phyloP scores from a whole-genome alignment of 2,888 invertebrate species.

The Xestia rhomboidea region DNA sequence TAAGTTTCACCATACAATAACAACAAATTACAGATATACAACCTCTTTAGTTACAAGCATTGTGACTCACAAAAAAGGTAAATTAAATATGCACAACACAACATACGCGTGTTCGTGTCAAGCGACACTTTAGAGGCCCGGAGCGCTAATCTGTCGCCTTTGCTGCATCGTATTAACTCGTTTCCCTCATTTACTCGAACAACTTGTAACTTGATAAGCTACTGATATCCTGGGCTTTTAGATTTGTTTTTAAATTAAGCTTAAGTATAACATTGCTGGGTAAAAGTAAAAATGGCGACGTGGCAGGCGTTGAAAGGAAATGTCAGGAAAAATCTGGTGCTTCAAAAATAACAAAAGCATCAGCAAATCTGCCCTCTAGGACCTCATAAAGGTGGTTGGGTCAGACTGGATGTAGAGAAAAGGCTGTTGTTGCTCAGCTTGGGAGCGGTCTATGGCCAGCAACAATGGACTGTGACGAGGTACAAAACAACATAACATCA shows the following conservation, averaged over 20 bases:
- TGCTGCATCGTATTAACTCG: slow-evolving; percentile 54
- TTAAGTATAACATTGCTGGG: slow-evolving; percentile 19
- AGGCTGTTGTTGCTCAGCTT: neutral
- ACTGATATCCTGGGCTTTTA: slow-evolving; percentile 47
- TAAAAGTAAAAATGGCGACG: neutral
- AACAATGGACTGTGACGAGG: too few relatives aligned
- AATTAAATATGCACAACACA: slow-evolving; percentile 2
- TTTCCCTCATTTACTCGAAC: slow-evolving; percentile 53
- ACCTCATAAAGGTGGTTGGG: neutral
- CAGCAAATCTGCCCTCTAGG: neutral
- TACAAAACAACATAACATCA: too few relatives aligned
- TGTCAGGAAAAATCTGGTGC: too few relatives aligned
- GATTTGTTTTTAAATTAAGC: slow-evolving; percentile 48
- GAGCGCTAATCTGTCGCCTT: slow-evolving; percentile 55
- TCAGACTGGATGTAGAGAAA: neutral
- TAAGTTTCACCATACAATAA: neutral
- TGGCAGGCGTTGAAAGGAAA: too few relatives aligned
- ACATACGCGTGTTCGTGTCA: slow-evolving; percentile 51
- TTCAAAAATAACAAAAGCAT: too few relatives aligned
- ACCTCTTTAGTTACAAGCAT: neutral
- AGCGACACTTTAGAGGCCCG: slow-evolving; percentile 49
- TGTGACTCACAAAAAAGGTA: slow-evolving; percentile 42
- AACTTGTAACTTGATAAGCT: slow-evolving; percentile 55
- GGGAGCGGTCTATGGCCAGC: neutral
- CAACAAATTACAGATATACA: neutral